Base-by-base conservation (phyloP, 2,113 vertebrate species). In the Coptodon rendalli region DNA sequence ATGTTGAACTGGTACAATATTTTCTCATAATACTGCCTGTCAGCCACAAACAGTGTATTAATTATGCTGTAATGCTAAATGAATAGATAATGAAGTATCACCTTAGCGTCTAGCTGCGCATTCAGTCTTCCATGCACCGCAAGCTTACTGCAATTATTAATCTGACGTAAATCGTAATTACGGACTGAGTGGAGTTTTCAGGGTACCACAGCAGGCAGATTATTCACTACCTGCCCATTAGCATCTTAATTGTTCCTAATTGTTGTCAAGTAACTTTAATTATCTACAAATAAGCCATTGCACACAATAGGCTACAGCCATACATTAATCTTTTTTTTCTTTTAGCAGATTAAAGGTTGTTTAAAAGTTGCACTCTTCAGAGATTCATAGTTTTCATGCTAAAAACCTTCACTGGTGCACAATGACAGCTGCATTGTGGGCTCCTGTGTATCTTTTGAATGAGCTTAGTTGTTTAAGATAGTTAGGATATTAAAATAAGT, bases 131-230 rank as follows among this genome's bases (percentile, higher is more conserved):
- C 34, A 36, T 88, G 90, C 79, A 85, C 50, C 88, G 57, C 85
- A 92, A 86, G 80, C 78, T 89, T 86, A 89, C 80, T 81, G 61
- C 90, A 94, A 90, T 95, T 96, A 96, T 95, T 94, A 94, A 94
- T 94, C 87, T 91, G 76, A 92, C 45, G 61, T 91, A 92, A 94
- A 95, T 93, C 86, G 52, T 92, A 92, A 94, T 95, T 95, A 94
- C 89, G 84, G 78, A 94, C 93, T 61, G 89, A 95, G 88, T 80
- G 14, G 83, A 91, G 80, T 93, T 93, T 95, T 89, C 84, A 73
- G 22, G 71, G 63, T 90, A 84, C 53, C 86, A 86, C 93, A 92
- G 89, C 89, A 88, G 91, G 87, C 80, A 92, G 76, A 93, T 95
- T 94, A 93, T 91, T 89, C 85, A 93, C 94, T 92, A 93, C 83